Evolutionary conservation across 2,888 invertebrate genomes (phyloP).

Genomic region (Watsonalla binaria): DNA sequence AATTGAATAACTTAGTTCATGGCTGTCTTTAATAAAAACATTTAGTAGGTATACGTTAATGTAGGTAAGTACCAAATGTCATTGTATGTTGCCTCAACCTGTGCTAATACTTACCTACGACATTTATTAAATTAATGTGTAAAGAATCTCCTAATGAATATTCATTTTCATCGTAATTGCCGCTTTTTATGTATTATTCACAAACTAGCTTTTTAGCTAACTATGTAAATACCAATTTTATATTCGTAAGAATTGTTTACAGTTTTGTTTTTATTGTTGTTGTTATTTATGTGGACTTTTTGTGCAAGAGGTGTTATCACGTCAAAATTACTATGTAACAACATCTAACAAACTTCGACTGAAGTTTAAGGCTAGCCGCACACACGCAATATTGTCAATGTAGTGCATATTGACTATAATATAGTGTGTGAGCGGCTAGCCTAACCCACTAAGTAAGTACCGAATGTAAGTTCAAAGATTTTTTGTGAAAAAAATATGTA

Average conservation of each 20-base stretch:
- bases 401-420: no score
- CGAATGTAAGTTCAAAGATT: no score
- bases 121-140: not conserved
- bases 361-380: no score
- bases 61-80: not conserved
- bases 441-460: no score
- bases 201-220: not conserved
- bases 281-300: slow-evolving; percentile 51
- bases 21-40: slow-evolving; percentile 2
- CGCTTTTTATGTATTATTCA: not conserved
- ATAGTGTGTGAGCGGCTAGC: no score
- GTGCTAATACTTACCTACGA: no score
- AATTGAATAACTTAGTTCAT: not conserved
- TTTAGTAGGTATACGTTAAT: no score
- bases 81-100: no score
- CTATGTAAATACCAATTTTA: no score
- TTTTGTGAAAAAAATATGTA: no score
- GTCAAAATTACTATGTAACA: not conserved
- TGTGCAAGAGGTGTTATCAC: slow-evolving; percentile 5
- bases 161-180: not conserved
- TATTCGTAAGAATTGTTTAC: slow-evolving; percentile 18
- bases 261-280: slow-evolving; percentile 48
- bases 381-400: no score
- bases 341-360: no score
- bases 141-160: not conserved